These are phyloP conservation scores for Notolepis coatsorum DNA, from an alignment of 2,797 vertebrate species.

Conservation along the genomic window DNA sequence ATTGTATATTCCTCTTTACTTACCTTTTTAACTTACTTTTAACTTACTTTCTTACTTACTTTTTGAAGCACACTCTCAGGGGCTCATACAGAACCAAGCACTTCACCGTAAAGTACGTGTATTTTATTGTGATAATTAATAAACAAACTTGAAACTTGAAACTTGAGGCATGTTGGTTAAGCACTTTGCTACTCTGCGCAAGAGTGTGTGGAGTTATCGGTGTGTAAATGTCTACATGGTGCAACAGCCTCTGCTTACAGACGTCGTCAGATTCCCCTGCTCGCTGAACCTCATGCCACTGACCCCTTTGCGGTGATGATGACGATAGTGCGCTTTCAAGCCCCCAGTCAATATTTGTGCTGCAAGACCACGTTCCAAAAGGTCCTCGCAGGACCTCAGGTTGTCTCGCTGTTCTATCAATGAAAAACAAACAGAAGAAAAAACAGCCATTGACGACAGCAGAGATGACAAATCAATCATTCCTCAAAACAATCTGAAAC, in stretches of 20 bases:
- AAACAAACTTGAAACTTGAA: too few species aligned
- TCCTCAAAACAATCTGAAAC: constrained; percentile 1
- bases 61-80: too few species aligned
- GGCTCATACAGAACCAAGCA: too few species aligned
- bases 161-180: not conserved
- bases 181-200: not conserved
- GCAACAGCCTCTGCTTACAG: constrained; percentile 23
- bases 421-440: constrained; percentile 47
- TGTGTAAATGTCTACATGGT: constrained; percentile 19
- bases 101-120: too few species aligned
- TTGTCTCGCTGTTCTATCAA: constrained; percentile 43
- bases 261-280: constrained; percentile 7
- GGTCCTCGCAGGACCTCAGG: constrained; percentile 33
- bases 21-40: too few species aligned
- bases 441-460: constrained; percentile 50
- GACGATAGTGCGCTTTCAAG: constrained; percentile 30
- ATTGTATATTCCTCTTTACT: too few species aligned
- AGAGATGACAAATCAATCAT: constrained; percentile 30
- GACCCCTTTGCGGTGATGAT: constrained; percentile 57
- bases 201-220: constrained; percentile 9
- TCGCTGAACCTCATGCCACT: constrained; percentile 55
- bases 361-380: constrained; percentile 33
- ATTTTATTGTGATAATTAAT: too few species aligned
- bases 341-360: constrained; percentile 71
- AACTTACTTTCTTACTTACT: too few species aligned